A percentile compares a stretch with the other conserved stretches of the same genome.
These are phyloP conservation scores for Papilio machaon DNA, from an alignment of 1,140 invertebrate genomes.

Conservation along the genomic window DNA sequence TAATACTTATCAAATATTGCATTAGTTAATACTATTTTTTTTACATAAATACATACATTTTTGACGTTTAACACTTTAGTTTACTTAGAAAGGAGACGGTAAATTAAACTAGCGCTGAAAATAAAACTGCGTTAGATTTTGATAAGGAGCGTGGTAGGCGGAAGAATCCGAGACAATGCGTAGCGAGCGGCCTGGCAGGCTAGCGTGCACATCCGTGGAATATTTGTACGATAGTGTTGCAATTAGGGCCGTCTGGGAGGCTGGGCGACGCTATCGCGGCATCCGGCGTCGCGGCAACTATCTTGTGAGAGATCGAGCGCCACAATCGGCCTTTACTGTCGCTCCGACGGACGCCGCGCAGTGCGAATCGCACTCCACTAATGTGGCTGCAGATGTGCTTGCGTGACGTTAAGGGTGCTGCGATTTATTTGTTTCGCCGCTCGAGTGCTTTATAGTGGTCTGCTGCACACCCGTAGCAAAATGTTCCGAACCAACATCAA, in stretches of 20 bases:
- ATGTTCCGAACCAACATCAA: not conserved
- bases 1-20: too few species aligned
- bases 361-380: not conserved
- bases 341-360: not conserved
- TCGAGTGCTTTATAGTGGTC: slow-evolving; percentile 7
- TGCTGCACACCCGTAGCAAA: not conserved
- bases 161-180: slow-evolving; percentile 66
- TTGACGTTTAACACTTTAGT: not conserved
- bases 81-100: not conserved
- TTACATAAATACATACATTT: not conserved
- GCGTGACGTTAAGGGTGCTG: slow-evolving; percentile 32
- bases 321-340: slow-evolving; percentile 34
- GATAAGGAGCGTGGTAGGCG: slow-evolving; percentile 55
- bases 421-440: slow-evolving; percentile 16
- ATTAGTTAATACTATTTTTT: not conserved
- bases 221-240: slow-evolving; percentile 64
- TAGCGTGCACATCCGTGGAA: slow-evolving; percentile 58
- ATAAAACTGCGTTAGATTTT: slow-evolving; percentile 42
- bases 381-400: slow-evolving; percentile 24
- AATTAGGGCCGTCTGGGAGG: slow-evolving; percentile 70
- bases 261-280: slow-evolving; percentile 64
- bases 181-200: slow-evolving; percentile 49
- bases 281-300: slow-evolving; percentile 66
- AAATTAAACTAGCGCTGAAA: not conserved
- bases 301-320: slow-evolving; percentile 72